Base-by-base conservation (phyloP, 1,140 invertebrate genomes). In the Drosophila mojavensis region DNA sequence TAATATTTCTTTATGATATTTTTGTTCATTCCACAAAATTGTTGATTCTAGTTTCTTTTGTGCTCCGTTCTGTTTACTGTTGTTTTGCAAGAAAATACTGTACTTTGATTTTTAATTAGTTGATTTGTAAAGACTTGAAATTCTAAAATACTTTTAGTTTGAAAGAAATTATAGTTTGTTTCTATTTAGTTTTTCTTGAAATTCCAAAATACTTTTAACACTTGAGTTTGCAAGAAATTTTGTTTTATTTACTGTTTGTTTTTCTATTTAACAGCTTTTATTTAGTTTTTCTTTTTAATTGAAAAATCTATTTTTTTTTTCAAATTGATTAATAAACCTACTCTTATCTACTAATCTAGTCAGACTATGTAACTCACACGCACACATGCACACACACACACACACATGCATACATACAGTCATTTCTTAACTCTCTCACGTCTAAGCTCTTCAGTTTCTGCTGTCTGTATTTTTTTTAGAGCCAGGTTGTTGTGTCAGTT, bases 31-130 rank as follows among this genome's bases (percentile, higher is more conserved):
- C 15, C 11, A 62, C 41, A 10, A 39, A 39, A 39, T 39, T 20
- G 69, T 88, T 74, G 58, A 55, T 53, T 69, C 64, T 83, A 54
- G 36, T 53, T 84, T 83, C 41, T 59, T 79, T 62, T 83, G 51
- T 63, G 56, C 65, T 72, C 51, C 36, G 65, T 73, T 78, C 69
- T 79, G 28, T 56, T 61, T 79, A 67, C 48, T 45, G 30, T 69
- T 60, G 48, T 51, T 64, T 36, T 73, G 84, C 84, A 89, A 89
- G 84, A 89, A 89, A 89, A 89, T 89, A 89, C 84, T 89, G 84
- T 70, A 79, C 20, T 67, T 72, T 68, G 30, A 61, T 39, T 61
- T 69, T 30, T 43, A 74, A 26, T 43, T 66, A 58, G 39, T 75
- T 56, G 30, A 36, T 28, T 28, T 51, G 2, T 2, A 51, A 28